Percentiles rank a stretch among this genome's conserved stretches.
These are phyloP conservation scores for Dromococcyx pavoninus DNA, from an alignment of 2,797 vertebrate species.

Conservation along the genomic window DNA sequence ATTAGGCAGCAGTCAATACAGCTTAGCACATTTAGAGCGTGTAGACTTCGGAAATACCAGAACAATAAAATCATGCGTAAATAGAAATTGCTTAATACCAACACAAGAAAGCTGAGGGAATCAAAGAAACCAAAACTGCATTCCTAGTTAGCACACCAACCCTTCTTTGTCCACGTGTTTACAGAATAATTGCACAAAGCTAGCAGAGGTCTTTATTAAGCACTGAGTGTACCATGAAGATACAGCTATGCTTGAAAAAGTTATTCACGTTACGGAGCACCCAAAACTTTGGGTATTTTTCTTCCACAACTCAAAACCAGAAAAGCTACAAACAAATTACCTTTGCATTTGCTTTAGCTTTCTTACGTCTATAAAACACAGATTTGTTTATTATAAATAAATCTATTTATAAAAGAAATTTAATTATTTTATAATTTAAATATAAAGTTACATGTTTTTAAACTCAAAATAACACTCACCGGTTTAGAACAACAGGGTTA, in stretches of 20 bases:
- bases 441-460: not conserved
- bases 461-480: not conserved
- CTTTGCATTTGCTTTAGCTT: not conserved
- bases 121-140: not conserved
- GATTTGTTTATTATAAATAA: too few relatives aligned
- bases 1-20: not conserved
- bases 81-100: not conserved
- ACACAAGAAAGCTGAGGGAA: not conserved
- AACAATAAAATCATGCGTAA: not conserved
- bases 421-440: too few relatives aligned
- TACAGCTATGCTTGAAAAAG: not conserved
- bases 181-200: not conserved
- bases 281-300: not conserved
- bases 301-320: not conserved
- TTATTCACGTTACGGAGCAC: not conserved
- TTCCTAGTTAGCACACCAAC: not conserved
- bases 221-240: not conserved
- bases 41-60: not conserved
- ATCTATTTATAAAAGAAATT: too few relatives aligned
- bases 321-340: not conserved
- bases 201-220: not conserved
- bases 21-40: not conserved
- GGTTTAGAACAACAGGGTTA: not conserved
- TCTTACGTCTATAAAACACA: not conserved
- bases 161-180: not conserved